A percentile compares a stretch with the other conserved stretches of the same genome.
phyloP scores from a whole-genome alignment of 2,797 vertebrate genomes.

The Erethizon dorsatum region DNA sequence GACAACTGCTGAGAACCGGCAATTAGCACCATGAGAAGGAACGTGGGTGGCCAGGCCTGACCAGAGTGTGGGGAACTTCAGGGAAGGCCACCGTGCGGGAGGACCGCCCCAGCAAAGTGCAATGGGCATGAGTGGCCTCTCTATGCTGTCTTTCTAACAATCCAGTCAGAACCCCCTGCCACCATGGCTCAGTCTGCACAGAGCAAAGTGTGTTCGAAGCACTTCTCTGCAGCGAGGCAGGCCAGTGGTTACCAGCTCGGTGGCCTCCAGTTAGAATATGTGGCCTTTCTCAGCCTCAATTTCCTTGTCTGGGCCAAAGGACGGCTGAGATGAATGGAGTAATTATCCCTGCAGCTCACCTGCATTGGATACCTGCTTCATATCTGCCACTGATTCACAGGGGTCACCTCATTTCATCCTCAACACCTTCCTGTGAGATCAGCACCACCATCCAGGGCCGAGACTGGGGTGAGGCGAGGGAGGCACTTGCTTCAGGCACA shows the following conservation, averaged over 20 bases:
- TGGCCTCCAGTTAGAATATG: not conserved
- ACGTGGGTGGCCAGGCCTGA: rapidly evolving
- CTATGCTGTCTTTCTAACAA: too few species aligned
- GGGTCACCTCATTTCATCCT: rapidly evolving
- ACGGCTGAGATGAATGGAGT: rapidly evolving
- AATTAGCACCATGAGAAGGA: rapidly evolving
- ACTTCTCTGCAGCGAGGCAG: not conserved
- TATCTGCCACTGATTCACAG: rapidly evolving
- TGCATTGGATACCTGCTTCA: rapidly evolving
- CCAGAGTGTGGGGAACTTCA: not conserved
- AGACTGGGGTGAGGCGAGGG: not conserved
- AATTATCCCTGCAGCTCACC: not conserved
- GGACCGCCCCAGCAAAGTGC: not conserved
- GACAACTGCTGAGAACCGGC: not conserved
- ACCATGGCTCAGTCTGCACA: not conserved
- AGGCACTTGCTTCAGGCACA: not conserved
- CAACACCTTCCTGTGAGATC: rapidly evolving
- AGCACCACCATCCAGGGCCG: rapidly evolving
- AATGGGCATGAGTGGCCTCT: not conserved
- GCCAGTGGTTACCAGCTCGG: rapidly evolving
- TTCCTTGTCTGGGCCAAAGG: rapidly evolving
- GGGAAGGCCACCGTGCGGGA: not conserved
- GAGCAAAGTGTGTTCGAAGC: not conserved
- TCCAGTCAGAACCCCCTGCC: rapidly evolving
- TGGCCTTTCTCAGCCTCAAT: not conserved